Conservation (phyloP, 2,113 vertebrate genomes). For the Eolophus roseicapilla region DNA sequence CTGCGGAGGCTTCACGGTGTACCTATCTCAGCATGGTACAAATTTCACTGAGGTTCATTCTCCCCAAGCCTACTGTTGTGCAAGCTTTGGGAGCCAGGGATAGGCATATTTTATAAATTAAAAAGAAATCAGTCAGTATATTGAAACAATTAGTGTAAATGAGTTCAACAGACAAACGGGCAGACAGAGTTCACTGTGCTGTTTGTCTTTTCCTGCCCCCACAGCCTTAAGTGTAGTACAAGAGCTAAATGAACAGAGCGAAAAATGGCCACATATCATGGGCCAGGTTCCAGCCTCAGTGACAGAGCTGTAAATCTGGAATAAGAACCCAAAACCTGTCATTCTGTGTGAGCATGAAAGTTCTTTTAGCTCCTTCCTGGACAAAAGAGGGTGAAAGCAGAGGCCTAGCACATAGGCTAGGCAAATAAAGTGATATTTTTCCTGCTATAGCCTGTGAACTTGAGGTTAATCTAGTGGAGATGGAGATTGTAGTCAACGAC, state of each 20-base stretch:
- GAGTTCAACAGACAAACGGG: slow-evolving; percentile 28
- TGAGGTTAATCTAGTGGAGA: neutral
- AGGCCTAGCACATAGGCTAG: neutral
- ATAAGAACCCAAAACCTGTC: slow-evolving; percentile 3
- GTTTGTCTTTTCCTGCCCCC: slow-evolving; percentile 21
- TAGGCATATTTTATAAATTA: slow-evolving; percentile 41
- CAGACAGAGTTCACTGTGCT: neutral
- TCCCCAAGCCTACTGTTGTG: neutral
- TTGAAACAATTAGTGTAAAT: slow-evolving; percentile 48
- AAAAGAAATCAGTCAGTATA: slow-evolving; percentile 31
- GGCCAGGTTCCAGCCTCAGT: slow-evolving; percentile 3
- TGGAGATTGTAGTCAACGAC: neutral
- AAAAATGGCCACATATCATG: slow-evolving; percentile 50
- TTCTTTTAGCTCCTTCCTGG: neutral
- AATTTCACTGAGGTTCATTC: neutral
- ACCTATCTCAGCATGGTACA: slow-evolving; percentile 7
- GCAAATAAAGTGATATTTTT: neutral
- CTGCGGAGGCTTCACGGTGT: neutral
- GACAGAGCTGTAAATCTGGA: slow-evolving; percentile 34
- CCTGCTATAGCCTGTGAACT: neutral
- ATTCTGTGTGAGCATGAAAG: neutral
- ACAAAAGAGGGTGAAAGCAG: neutral
- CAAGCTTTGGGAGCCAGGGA: neutral
- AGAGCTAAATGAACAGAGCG: slow-evolving; percentile 34
- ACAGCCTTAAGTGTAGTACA: neutral